phyloP scores from a whole-genome alignment of 2,888 invertebrate genomes.

The Torymus aiolomorphi region DNA sequence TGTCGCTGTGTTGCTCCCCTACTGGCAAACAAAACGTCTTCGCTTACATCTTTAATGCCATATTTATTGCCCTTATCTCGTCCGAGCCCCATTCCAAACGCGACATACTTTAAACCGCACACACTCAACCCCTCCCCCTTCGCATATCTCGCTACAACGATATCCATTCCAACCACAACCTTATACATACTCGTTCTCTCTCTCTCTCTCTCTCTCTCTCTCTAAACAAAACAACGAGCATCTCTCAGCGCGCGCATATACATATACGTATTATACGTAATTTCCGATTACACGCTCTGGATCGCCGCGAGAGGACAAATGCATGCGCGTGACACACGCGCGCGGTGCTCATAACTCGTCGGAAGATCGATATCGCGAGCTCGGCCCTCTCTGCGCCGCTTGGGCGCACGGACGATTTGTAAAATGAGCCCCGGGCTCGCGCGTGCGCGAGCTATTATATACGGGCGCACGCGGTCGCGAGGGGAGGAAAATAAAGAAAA shows the following conservation, averaged over 20 bases:
- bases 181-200: no score
- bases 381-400: constrained; percentile 10
- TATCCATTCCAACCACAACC: no score
- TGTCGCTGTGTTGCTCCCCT: no score
- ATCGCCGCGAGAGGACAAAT: constrained; percentile 20
- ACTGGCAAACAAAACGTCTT: no score
- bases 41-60: no score
- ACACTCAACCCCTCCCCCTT: no score
- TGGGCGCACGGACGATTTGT: constrained; percentile 44
- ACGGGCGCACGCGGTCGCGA: constrained; percentile 16
- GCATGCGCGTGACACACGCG: constrained; percentile 18
- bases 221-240: background rate
- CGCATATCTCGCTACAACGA: no score
- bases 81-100: background rate
- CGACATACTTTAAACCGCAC: no score
- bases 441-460: constrained; percentile 20
- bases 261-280: background rate
- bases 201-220: no score
- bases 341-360: constrained; percentile 36
- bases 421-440: constrained; percentile 35
- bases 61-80: background rate
- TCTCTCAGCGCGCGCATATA: background rate
- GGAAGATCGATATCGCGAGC: constrained; percentile 48
- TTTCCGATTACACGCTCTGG: constrained; percentile 18
- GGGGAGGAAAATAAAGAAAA: constrained; percentile 35